A percentile compares a stretch with the other conserved stretches of the same genome.
phyloP scores from a whole-genome alignment of 2,113 vertebrate genomes.

The Asarcornis scutulata region DNA sequence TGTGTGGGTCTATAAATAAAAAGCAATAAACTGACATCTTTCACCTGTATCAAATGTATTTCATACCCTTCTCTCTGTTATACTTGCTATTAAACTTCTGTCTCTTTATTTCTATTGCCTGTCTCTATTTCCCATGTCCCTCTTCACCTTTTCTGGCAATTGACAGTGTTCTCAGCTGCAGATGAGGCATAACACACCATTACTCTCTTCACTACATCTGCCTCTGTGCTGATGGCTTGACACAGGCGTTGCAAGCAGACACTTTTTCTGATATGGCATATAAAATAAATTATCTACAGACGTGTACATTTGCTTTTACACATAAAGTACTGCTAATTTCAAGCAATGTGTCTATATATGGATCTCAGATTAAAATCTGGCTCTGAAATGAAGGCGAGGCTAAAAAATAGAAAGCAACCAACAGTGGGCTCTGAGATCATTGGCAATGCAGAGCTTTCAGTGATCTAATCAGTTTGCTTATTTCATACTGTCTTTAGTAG shows the following conservation, averaged over 20 bases:
- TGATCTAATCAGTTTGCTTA: not conserved
- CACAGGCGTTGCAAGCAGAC: not conserved
- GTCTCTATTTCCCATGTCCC: not conserved
- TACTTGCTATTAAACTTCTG: not conserved
- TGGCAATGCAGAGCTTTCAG: not conserved
- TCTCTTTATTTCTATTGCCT: not conserved
- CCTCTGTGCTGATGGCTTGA: not conserved
- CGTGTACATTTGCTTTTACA: constrained; percentile 15
- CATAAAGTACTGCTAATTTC: constrained; percentile 36
- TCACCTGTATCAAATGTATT: not conserved
- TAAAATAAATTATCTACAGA: constrained; percentile 63
- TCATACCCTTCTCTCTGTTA: not conserved
- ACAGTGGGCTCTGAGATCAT: not conserved
- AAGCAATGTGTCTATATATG: not conserved
- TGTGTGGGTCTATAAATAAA: not conserved
- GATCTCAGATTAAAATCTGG: not conserved
- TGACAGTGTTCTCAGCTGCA: not conserved
- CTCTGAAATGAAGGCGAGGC: not conserved
- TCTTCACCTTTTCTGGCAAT: not conserved
- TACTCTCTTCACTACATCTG: not conserved
- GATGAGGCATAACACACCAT: not conserved
- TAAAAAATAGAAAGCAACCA: not conserved
- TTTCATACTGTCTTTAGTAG: not conserved
- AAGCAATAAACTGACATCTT: not conserved
- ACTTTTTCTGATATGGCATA: constrained; percentile 9